Percentiles rank a stretch among this genome's conserved stretches.
Conservation (phyloP, 2,888 invertebrate species). For the Caenorhabditis becei region DNA sequence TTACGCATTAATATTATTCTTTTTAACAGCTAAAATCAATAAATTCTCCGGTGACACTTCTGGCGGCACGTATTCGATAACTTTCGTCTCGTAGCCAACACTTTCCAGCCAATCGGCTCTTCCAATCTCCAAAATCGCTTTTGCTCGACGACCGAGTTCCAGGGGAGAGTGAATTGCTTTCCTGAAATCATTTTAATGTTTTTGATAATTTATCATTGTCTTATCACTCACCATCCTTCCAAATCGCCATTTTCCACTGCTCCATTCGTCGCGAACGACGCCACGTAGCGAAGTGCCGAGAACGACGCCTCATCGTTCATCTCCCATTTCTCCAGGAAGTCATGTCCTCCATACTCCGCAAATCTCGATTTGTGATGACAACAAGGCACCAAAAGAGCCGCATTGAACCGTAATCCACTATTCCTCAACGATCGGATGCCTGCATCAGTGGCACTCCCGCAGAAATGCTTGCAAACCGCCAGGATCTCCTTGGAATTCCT, state of each 20-base stretch:
- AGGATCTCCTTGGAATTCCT: constrained; percentile 59
- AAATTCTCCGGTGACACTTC: constrained; percentile 77
- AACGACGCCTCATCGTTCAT: constrained; percentile 69
- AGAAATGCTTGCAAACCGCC: constrained; percentile 78
- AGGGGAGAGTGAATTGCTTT: constrained; percentile 39
- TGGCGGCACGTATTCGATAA: constrained; percentile 71
- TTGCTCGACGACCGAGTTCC: constrained; percentile 72
- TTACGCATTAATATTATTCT: constrained; percentile 23
- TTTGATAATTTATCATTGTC: background rate
- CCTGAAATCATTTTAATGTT: constrained; percentile 14
- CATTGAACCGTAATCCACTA: constrained; percentile 58
- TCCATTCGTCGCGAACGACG: constrained; percentile 76
- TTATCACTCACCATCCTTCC: constrained; percentile 30
- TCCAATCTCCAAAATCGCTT: constrained; percentile 73
- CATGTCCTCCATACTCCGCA: constrained; percentile 71
- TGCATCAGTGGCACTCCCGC: constrained; percentile 78
- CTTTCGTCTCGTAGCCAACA: constrained; percentile 69
- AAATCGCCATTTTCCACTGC: constrained; percentile 12
- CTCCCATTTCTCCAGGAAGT: constrained; percentile 63
- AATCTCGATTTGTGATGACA: constrained; percentile 77
- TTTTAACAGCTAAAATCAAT: constrained; percentile 70
- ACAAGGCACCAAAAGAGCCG: constrained; percentile 75
- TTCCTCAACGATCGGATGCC: constrained; percentile 65
- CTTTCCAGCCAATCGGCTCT: constrained; percentile 68
- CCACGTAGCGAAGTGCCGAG: constrained; percentile 74